Evolutionary conservation across 2,113 vertebrate genomes (phyloP).

Genomic region (Hydropotes inermis): DNA sequence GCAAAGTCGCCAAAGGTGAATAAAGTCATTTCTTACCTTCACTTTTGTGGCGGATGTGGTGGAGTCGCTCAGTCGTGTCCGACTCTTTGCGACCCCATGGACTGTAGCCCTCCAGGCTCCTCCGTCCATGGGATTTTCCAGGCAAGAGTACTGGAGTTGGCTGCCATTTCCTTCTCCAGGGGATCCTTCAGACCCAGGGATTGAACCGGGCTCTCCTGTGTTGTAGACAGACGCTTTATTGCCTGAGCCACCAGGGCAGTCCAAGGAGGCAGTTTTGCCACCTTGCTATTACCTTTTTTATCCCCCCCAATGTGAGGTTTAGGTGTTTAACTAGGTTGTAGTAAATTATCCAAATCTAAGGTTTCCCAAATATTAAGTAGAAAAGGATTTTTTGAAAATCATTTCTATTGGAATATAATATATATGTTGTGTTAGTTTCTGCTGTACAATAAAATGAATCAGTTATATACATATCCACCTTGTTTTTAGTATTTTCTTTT

Average conservation of each 20-base stretch:
- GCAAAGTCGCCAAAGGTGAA: slow-evolving; percentile 29
- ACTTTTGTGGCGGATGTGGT: neutral
- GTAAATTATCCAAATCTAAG: neutral
- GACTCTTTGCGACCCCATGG: no score
- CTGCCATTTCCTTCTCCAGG: no score
- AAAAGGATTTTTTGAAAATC: neutral
- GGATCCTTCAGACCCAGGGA: no score
- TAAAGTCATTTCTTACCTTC: neutral
- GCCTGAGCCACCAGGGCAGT: no score
- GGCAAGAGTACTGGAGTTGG: no score
- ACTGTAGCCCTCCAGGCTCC: no score
- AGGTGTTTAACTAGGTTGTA: neutral
- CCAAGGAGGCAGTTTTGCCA: neutral
- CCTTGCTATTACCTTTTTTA: neutral
- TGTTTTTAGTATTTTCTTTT: neutral
- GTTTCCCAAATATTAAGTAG: neutral
- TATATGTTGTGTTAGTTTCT: neutral
- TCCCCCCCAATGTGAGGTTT: neutral
- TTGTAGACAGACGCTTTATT: no score
- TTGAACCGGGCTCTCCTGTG: no score
- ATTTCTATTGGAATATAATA: neutral
- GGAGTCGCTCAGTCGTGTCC: no score
- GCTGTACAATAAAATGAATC: neutral
- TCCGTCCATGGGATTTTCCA: no score
- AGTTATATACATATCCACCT: neutral